phyloP scores from a whole-genome alignment of 2,113 vertebrate species.

The Willisornis vidua region DNA sequence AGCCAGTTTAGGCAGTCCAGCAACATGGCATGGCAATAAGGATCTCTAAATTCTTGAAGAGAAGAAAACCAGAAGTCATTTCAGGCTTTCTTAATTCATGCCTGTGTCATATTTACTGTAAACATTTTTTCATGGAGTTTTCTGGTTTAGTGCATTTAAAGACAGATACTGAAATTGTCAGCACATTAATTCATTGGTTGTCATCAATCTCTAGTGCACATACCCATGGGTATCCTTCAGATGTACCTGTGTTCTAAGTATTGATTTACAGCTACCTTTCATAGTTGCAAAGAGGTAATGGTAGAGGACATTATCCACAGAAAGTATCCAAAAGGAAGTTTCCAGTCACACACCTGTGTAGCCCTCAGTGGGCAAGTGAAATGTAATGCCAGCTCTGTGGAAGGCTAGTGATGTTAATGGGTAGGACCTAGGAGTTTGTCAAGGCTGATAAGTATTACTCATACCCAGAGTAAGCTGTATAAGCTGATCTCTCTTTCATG shows the following conservation, averaged over 20 bases:
- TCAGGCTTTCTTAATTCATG: neutral
- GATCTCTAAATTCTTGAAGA: neutral
- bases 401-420: neutral
- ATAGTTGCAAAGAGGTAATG: neutral
- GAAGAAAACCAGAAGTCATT: neutral
- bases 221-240: neutral
- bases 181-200: neutral
- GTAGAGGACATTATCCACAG: rapidly evolving
- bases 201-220: neutral
- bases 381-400: neutral
- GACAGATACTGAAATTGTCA: neutral
- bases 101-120: neutral
- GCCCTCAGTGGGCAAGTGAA: neutral
- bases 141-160: neutral
- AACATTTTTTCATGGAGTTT: neutral
- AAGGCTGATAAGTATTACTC: neutral
- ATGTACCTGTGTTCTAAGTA: neutral
- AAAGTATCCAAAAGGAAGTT: neutral
- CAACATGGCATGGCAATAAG: neutral
- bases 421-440: neutral
- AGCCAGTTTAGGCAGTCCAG: neutral
- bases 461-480: neutral
- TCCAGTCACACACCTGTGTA: neutral
- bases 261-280: neutral
- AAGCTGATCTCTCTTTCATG: neutral